Conservation (phyloP, 2,888 invertebrate species). For the Mythimna vitellina region DNA sequence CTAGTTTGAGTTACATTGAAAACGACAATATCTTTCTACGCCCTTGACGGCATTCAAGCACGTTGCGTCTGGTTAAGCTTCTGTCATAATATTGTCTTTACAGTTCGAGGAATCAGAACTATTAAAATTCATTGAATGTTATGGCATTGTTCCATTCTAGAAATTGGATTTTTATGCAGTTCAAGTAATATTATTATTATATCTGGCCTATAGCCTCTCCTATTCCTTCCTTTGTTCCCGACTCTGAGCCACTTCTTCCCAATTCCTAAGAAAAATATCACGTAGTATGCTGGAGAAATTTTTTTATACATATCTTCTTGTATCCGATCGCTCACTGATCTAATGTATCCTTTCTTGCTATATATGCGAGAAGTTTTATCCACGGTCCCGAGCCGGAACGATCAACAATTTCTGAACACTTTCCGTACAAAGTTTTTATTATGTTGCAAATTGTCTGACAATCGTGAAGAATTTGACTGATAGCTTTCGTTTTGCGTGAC, state of each 20-base stretch:
- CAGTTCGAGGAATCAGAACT: slow-evolving; percentile 34
- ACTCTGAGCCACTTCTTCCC: no score
- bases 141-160: slow-evolving; percentile 55
- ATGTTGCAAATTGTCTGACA: slow-evolving; percentile 84
- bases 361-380: background rate
- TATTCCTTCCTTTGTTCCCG: no score
- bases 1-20: slow-evolving; percentile 46
- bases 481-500: slow-evolving; percentile 82
- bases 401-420: slow-evolving; percentile 42
- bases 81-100: slow-evolving; percentile 36
- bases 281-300: background rate
- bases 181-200: no score
- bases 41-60: slow-evolving; percentile 50
- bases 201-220: no score
- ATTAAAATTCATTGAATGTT: slow-evolving; percentile 44
- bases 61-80: slow-evolving; percentile 21
- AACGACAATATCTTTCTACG: slow-evolving; percentile 49
- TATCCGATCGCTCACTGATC: background rate
- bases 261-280: background rate
- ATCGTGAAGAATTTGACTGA: slow-evolving; percentile 85
- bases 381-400: slow-evolving; percentile 11
- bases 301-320: background rate
- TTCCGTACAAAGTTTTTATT: slow-evolving; percentile 70
- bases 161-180: slow-evolving; percentile 27
- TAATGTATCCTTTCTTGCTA: background rate